A percentile compares a stretch with the other conserved stretches of the same genome.
phyloP scores from a whole-genome alignment of 1,140 invertebrate genomes.

The Parapsyche elsis region DNA sequence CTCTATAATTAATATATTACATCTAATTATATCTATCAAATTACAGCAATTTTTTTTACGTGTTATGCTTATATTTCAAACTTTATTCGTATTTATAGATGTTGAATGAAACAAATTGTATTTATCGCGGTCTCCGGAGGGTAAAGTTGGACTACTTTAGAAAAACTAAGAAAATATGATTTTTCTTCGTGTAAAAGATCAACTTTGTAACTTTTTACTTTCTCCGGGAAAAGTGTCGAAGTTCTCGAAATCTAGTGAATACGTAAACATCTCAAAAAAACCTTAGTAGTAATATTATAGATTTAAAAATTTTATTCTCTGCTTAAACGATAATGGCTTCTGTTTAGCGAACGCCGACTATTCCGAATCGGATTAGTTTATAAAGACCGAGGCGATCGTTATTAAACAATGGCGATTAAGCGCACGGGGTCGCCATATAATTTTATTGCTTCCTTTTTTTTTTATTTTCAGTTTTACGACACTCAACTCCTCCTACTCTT shows the following conservation, averaged over 20 bases:
- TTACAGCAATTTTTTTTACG: too few species aligned
- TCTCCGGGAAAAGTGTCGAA: too few species aligned
- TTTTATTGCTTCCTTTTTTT: conserved; percentile 18
- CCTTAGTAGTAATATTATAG: too few species aligned
- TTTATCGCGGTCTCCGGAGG: neutral
- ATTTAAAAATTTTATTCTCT: too few species aligned
- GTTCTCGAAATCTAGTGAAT: too few species aligned
- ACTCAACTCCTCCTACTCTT: neutral
- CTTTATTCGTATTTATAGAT: too few species aligned
- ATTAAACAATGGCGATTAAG: conserved; percentile 22
- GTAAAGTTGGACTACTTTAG: neutral
- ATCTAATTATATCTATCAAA: too few species aligned
- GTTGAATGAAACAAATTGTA: neutral
- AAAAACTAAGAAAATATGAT: conserved; percentile 24
- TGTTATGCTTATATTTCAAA: too few species aligned
- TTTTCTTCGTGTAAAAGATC: conserved; percentile 1
- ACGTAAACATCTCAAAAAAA: too few species aligned
- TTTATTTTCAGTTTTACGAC: conserved; percentile 28
- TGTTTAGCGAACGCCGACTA: neutral
- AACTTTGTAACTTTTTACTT: too few species aligned
- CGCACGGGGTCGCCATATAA: neutral
- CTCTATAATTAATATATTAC: too few species aligned
- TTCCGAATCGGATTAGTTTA: neutral
- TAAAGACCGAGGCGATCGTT: conserved; percentile 2
- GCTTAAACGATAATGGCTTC: too few species aligned